Evolutionary conservation across 37 sponge, comb jelly and placozoan genomes (phyloP), one percentile per base, ranked within the genome.

Genomic region (Agelas oroides): DNA sequence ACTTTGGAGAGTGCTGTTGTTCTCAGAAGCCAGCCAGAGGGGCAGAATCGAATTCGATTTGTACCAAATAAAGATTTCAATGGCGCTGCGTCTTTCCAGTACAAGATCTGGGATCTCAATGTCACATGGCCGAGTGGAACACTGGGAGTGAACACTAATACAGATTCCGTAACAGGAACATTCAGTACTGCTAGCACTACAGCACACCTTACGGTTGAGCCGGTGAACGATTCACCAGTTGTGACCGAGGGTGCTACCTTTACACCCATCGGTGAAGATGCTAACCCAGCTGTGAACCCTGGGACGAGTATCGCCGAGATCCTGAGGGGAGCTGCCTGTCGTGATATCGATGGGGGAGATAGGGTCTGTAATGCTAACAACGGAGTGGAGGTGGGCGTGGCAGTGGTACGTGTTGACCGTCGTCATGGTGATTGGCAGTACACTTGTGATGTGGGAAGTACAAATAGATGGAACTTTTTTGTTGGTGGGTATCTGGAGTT

Each of bases 31-130:
- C 52, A 59, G 24, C 88, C 89, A 2, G 33, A 37, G 0, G 83
- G 75, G 53, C 32, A 25, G 70, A 85, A 91, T 53, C 52, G 94
- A 33, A 73, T 96, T 1, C 82, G 97, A 61, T 96, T 91, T 52
- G 78, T 91, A 25, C 94, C 97, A 17, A 34, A 81, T 21, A 27
- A 28, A 30, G 79, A 96, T 53, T 96, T 68, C 90, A 94, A 91
- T 68, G 97, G 94, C 19, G 61, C 28, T 24, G 23, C 90, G 23
- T 70, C 81, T 1, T 73, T 96, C 64, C 70, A 21, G 5, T 96
- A 79, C 77, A 91, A 91, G 54, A 56, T 96, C 12, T 96, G 97
- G 97, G 97, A 96, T 55, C 55, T 77, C 76, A 96, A 88, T 58
- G 71, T 65, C 24, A 80, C 84, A 1, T 86, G 75, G 60, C 57